Base-by-base conservation (phyloP, 2,888 invertebrate species). In the Schizaphis graminum region DNA sequence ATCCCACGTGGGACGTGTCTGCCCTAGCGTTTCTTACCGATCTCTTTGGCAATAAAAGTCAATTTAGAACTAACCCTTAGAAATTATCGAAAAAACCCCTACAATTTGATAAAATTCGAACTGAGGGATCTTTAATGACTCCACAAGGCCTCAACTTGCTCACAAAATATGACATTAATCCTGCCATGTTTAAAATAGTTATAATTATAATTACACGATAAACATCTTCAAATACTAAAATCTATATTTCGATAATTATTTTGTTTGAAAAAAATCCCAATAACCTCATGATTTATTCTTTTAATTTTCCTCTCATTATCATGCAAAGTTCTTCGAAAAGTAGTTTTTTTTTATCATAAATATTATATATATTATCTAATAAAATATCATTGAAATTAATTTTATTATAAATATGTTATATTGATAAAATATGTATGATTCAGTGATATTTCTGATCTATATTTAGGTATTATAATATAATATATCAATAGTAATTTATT, bases 11-110 rank as follows among this genome's bases (percentile, higher is more conserved):
- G 89, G 57, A 90, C 93, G 93, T 90, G 85, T 77, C 56, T 84
- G 85, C 93, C 93, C 89, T 26, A 35, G 56, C 47, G 61, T 84
- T 26, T 57, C 87, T 11, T 57, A n/a, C 61, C 61, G 47, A 47
- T 93, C 56, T 24, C 57, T 84, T 16, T 57, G 61, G 86, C 61
- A 94, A 94, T 94, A 94, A 94, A 94, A 91, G 94, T 94, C 94
- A 94, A 94, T 91, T 41, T n/a, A 41, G 41, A 86, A 86, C 61
- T 41, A 91, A 91, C 90, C 91, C 90, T 89, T 85, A 4, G 85
- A 61, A 94, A 94, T 91, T 67, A 92, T 89, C 61, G 86, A 67
- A 86, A 61, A 86, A 86, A 53, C 89, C 92, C 47, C 67, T 26
- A 49, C 67, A 57, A 86, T 86, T 86, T 57, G 91, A 87, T 49